Evolutionary conservation across 2,113 vertebrate genomes (phyloP).

Genomic region (Trichomycterus rosablanca): DNA sequence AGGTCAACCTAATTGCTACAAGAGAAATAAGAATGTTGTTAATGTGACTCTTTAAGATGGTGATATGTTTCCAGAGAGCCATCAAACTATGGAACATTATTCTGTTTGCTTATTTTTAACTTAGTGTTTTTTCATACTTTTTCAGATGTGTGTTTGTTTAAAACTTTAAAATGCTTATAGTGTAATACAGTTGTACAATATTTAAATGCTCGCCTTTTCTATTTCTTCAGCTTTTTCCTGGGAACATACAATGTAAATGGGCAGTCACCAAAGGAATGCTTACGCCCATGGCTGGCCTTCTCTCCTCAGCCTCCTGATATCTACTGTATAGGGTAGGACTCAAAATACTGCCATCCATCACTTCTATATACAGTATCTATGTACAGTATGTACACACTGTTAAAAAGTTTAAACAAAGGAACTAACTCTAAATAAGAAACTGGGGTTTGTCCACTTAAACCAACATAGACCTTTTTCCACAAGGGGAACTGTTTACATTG

Average conservation of each 20-base stretch:
- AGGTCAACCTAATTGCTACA: too few relatives aligned
- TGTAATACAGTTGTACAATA: too few relatives aligned
- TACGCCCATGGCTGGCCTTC: slow-evolving; percentile 80
- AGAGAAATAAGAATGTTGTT: too few relatives aligned
- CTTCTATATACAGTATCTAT: background rate
- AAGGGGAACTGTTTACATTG: background rate
- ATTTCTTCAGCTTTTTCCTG: slow-evolving; percentile 79
- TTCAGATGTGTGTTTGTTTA: too few relatives aligned
- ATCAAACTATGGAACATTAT: too few relatives aligned
- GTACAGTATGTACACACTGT: too few relatives aligned
- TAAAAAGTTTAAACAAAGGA: too few relatives aligned
- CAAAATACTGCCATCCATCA: background rate
- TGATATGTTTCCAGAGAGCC: too few relatives aligned
- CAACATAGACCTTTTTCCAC: background rate
- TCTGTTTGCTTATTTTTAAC: too few relatives aligned
- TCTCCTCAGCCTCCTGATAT: slow-evolving; percentile 80
- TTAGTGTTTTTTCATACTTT: too few relatives aligned
- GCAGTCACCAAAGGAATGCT: slow-evolving; percentile 81
- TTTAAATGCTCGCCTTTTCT: background rate
- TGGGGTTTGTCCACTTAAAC: background rate
- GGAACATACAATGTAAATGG: slow-evolving; percentile 96
- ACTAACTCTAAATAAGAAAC: background rate
- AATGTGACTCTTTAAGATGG: too few relatives aligned
- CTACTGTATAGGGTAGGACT: slow-evolving; percentile 87
- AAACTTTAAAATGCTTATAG: too few relatives aligned